Percentiles rank a stretch among this genome's conserved stretches.
Evolutionary conservation across 2,113 vertebrate genomes (phyloP).

Genomic region (Carollia perspicillata): DNA sequence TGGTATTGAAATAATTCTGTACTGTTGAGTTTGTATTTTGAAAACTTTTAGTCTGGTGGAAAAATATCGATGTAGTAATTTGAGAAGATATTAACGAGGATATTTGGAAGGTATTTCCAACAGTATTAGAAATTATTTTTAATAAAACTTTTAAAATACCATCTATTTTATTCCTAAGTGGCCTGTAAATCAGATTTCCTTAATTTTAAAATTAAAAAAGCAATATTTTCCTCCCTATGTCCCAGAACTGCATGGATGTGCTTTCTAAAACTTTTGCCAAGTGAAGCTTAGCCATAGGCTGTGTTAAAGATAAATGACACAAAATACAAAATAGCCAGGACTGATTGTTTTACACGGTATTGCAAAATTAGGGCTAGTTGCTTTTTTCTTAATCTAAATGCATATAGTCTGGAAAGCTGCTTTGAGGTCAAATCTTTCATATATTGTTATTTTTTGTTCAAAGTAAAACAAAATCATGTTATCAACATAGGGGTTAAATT

Average conservation of each 20-base stretch:
- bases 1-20: neutral
- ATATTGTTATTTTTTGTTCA: constrained; percentile 38
- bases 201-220: constrained; percentile 12
- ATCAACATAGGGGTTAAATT: neutral
- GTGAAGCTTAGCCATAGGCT: constrained; percentile 47
- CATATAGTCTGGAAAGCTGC: neutral
- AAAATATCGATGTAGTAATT: neutral
- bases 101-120: neutral
- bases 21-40: neutral
- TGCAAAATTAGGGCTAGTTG: neutral
- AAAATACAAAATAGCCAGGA: constrained; percentile 45
- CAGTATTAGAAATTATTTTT: neutral
- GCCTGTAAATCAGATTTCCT: constrained; percentile 6
- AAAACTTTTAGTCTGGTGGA: neutral
- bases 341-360: constrained; percentile 29
- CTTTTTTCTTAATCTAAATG: constrained; percentile 18
- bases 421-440: constrained; percentile 24
- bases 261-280: constrained; percentile 32
- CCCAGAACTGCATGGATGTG: neutral
- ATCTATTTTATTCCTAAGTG: neutral
- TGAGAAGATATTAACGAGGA: neutral
- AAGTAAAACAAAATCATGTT: neutral
- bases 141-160: neutral
- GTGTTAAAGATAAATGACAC: constrained; percentile 62
- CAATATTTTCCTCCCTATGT: neutral